These are phyloP conservation scores for Metacarcinus magister DNA, from an alignment of 2,888 invertebrate genomes.

Conservation along the genomic window DNA sequence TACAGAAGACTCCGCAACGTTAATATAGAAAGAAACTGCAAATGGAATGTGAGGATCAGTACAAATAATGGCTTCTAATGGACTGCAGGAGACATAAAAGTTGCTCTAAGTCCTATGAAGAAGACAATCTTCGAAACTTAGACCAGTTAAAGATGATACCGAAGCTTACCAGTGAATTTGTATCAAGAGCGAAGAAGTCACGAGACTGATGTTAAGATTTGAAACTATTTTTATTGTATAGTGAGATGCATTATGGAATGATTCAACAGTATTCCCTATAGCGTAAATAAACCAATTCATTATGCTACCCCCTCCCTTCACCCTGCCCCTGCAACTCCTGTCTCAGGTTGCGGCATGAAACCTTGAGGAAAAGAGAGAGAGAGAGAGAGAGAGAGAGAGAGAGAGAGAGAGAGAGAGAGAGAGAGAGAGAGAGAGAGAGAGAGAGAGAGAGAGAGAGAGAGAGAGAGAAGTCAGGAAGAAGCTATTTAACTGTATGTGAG, in stretches of 20 bases:
- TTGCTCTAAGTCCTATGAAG: too few relatives aligned
- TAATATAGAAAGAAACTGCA: not conserved
- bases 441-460: conserved; percentile 2
- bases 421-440: conserved; percentile 26
- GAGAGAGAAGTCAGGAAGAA: not conserved
- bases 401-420: conserved; percentile 26
- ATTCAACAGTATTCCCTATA: too few relatives aligned
- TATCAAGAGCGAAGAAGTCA: too few relatives aligned
- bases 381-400: conserved; percentile 26
- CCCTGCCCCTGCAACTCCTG: too few relatives aligned
- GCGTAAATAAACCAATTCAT: too few relatives aligned
- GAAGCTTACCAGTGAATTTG: too few relatives aligned
- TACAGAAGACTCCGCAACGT: not conserved
- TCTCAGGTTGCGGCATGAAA: not conserved
- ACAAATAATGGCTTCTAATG: not conserved
- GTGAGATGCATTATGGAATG: too few relatives aligned
- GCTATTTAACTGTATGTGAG: not conserved
- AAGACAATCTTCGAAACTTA: too few relatives aligned
- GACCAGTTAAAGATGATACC: too few relatives aligned
- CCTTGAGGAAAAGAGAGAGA: conserved; percentile 6
- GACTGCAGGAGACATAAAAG: not conserved
- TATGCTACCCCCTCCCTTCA: too few relatives aligned
- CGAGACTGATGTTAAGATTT: too few relatives aligned
- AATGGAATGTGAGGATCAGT: not conserved
- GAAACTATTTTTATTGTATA: too few relatives aligned